Evolutionary conservation across 1,140 invertebrate genomes (phyloP).

Genomic region (Drosophila santomea): DNA sequence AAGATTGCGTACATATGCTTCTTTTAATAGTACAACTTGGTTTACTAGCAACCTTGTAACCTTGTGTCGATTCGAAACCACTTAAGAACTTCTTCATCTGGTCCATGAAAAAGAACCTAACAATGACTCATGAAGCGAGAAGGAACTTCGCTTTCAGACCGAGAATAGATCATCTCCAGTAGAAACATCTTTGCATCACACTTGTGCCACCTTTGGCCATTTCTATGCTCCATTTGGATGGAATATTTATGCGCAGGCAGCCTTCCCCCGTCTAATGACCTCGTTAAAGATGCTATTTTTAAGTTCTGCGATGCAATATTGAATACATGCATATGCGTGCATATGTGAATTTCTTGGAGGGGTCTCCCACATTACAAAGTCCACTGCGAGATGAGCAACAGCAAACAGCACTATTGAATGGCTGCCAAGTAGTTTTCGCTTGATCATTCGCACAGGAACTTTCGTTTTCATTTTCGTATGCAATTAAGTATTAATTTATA

Average conservation of each 20-base stretch:
- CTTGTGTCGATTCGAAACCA: background rate
- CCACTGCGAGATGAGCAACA: constrained; percentile 16
- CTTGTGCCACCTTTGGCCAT: constrained; percentile 26
- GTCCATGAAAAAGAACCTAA: background rate
- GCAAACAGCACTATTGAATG: constrained; percentile 28
- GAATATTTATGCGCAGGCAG: constrained; percentile 26
- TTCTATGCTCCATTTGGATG: constrained; percentile 46
- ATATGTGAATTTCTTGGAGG: constrained; percentile 42
- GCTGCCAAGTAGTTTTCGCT: constrained; percentile 34
- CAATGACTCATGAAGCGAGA: background rate
- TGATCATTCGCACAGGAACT: constrained; percentile 19
- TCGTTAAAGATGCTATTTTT: constrained; percentile 78
- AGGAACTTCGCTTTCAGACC: background rate
- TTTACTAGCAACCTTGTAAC: background rate
- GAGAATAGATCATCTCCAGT: constrained; percentile 29
- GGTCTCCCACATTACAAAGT: constrained; percentile 63
- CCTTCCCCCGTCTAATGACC: constrained; percentile 72
- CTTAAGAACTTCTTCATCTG: background rate
- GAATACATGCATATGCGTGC: constrained; percentile 17
- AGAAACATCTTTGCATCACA: constrained; percentile 17
- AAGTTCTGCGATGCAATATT: constrained; percentile 49
- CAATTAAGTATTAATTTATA: constrained; percentile 66
- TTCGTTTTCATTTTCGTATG: constrained; percentile 47
- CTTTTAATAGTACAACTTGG: too few species aligned
- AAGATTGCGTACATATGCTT: too few species aligned